phyloP scores from a whole-genome alignment of 2,797 vertebrate species.

The Vultur gryphus region DNA sequence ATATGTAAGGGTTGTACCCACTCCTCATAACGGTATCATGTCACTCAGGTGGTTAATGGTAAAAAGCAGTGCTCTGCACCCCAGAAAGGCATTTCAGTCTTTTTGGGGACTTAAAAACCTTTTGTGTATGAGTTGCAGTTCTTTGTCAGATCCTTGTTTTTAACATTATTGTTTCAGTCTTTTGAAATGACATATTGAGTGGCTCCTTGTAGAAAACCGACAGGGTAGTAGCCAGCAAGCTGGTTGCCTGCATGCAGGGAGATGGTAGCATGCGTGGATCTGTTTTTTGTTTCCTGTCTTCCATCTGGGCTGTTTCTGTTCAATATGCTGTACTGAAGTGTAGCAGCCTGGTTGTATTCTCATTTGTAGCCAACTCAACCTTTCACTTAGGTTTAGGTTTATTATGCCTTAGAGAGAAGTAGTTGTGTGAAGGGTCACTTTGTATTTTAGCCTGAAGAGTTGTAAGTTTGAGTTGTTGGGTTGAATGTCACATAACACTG shows the following conservation, averaged over 20 bases:
- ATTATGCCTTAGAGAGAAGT: not conserved
- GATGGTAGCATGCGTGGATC: not conserved
- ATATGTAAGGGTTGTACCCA: not conserved
- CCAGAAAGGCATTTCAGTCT: not conserved
- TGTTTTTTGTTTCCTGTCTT: not conserved
- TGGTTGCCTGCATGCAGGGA: not conserved
- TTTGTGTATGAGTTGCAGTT: not conserved
- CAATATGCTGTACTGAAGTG: not conserved
- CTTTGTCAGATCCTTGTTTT: not conserved
- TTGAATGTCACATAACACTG: rapidly evolving
- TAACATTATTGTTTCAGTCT: not conserved
- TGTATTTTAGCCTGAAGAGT: not conserved
- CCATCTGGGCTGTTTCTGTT: slow-evolving; percentile 27
- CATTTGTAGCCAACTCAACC: not conserved
- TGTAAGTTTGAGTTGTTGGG: not conserved
- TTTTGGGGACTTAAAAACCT: not conserved
- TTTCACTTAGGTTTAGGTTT: not conserved
- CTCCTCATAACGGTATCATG: rapidly evolving
- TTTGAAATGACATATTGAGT: not conserved
- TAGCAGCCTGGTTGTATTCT: not conserved
- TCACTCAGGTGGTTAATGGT: not conserved
- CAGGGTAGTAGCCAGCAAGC: not conserved
- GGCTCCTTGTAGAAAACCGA: not conserved
- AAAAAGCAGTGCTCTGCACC: not conserved
- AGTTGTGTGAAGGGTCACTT: rapidly evolving